Evolutionary conservation across 2,113 vertebrate genomes (phyloP).

Genomic region (Charina bottae): DNA sequence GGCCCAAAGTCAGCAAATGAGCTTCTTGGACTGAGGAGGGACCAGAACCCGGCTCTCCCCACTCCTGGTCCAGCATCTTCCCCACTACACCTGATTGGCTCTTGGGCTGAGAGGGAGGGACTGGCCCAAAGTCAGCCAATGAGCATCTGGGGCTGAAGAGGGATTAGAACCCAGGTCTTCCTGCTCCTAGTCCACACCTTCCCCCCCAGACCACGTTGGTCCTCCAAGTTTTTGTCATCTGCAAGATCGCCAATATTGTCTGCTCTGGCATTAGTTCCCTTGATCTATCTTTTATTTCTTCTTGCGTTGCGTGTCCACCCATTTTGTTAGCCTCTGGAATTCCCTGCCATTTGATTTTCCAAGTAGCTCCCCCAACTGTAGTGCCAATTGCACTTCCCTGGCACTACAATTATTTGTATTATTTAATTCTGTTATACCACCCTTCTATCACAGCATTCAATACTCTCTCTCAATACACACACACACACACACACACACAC

Average conservation of each 20-base stretch:
- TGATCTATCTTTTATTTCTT: background rate
- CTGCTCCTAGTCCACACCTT: background rate
- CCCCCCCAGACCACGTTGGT: background rate
- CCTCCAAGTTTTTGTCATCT: background rate
- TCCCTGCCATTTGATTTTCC: background rate
- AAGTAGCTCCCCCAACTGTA: background rate
- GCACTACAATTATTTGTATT: background rate
- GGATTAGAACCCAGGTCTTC: background rate
- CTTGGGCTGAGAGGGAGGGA: no score
- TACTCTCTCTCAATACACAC: no score
- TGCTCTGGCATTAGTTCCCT: background rate
- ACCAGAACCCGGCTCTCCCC: no score
- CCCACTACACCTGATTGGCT: no score
- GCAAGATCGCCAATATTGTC: background rate
- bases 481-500: no score
- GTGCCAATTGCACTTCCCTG: background rate
- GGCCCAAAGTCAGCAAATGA: no score
- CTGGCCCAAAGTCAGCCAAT: no score
- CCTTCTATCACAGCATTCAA: background rate
- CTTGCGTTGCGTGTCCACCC: background rate
- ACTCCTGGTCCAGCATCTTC: no score
- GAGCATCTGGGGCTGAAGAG: background rate
- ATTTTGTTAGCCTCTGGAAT: background rate
- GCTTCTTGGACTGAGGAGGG: no score
- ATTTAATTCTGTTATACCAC: background rate